These are phyloP conservation scores for Colletes gigas DNA, from an alignment of 1,140 invertebrate genomes.

Conservation along the genomic window DNA sequence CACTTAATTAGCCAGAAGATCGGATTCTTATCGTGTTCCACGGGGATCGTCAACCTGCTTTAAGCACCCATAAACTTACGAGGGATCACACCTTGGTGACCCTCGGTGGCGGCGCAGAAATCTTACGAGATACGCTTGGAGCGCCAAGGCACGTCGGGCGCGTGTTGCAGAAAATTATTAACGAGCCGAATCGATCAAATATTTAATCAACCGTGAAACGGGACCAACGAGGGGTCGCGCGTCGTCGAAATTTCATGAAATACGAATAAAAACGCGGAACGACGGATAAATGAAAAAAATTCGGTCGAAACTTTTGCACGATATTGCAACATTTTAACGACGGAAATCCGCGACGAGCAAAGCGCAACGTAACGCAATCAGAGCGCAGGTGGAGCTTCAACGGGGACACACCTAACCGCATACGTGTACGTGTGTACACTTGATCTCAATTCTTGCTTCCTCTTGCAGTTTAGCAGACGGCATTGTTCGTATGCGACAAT, in stretches of 20 bases:
- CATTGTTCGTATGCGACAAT: slow-evolving; percentile 44
- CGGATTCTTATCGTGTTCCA: slow-evolving; percentile 39
- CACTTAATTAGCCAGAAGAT: slow-evolving; percentile 47
- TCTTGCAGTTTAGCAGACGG: slow-evolving; percentile 48
- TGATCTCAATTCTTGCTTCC: slow-evolving; percentile 45
- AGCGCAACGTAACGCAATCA: slow-evolving; percentile 22
- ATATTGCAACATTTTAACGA: background rate
- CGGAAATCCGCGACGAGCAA: slow-evolving; percentile 1
- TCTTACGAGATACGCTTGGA: background rate
- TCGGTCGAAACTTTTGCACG: background rate
- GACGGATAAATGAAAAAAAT: background rate
- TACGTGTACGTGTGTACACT: background rate
- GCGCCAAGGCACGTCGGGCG: too few relatives aligned
- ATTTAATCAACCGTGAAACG: too few relatives aligned
- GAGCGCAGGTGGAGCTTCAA: slow-evolving; percentile 15
- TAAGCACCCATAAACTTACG: slow-evolving; percentile 40
- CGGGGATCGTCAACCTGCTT: slow-evolving; percentile 2
- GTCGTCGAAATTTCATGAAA: background rate
- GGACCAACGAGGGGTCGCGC: background rate
- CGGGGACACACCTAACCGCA: slow-evolving; percentile 14
- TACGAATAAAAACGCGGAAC: background rate
- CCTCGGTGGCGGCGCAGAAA: slow-evolving; percentile 6
- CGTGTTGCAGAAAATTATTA: background rate
- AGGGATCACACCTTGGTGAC: slow-evolving; percentile 33
- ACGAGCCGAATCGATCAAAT: too few relatives aligned